Conservation (phyloP, 2,797 vertebrate species). For the Poecilia velifera region DNA sequence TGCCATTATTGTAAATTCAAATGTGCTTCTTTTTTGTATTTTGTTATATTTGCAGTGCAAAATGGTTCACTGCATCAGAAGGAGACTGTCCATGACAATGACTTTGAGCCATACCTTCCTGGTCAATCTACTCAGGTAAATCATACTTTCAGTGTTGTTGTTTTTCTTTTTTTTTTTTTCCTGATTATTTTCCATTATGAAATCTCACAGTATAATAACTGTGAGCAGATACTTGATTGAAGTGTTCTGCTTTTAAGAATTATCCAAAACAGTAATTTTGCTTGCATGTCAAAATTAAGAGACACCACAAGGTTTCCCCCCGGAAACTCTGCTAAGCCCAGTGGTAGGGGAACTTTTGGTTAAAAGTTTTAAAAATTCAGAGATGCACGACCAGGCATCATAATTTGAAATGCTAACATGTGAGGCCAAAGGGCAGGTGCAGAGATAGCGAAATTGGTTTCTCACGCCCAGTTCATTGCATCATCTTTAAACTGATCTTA, state of each 20-base stretch:
- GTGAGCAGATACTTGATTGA: not conserved
- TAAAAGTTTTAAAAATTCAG: no score
- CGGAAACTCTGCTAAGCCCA: no score
- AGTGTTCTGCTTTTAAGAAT: not conserved
- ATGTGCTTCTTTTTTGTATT: conserved; percentile 29
- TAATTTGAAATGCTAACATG: no score
- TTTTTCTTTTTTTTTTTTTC: not conserved
- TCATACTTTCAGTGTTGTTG: not conserved
- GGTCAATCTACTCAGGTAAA: conserved; percentile 95
- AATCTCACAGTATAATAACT: conserved; percentile 6
- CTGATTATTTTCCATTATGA: not conserved
- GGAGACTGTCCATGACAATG: conserved; percentile 93
- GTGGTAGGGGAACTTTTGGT: no score
- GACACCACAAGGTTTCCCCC: not conserved
- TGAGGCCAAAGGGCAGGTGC: no score
- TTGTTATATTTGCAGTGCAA: conserved; percentile 85
- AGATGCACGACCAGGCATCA: no score
- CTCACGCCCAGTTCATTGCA: no score
- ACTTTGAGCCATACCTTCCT: conserved; percentile 96
- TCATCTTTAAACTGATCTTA: no score
- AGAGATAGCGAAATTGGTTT: no score
- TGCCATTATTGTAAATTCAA: conserved; percentile 4
- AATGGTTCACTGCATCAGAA: conserved; percentile 98
- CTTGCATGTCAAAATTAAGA: not conserved
- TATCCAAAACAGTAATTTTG: not conserved